These are phyloP conservation scores for Orientallactaga sibirica DNA, from an alignment of 2,797 vertebrate genomes.

Conservation along the genomic window DNA sequence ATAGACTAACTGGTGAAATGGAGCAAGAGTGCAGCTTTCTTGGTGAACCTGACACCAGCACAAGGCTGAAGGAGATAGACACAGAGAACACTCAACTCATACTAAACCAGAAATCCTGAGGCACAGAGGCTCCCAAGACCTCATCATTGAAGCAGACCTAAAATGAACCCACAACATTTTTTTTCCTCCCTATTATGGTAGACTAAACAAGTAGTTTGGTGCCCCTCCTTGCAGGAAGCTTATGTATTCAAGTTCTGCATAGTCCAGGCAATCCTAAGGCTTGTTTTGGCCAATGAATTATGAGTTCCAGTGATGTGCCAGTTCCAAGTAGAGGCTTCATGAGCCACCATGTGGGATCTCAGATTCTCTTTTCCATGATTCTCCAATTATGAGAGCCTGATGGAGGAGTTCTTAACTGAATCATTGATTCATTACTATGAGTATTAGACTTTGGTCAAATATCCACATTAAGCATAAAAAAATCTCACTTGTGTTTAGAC, in stretches of 20 bases:
- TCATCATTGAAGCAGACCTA: too few species aligned
- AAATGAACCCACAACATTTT: neutral
- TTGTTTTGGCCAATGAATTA: neutral
- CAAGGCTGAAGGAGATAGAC: too few species aligned
- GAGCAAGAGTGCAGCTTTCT: too few species aligned
- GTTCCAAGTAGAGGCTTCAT: neutral
- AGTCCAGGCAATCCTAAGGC: neutral
- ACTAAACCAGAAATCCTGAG: too few species aligned
- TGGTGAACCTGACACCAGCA: too few species aligned
- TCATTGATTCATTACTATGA: neutral
- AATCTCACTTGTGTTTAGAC: conserved; percentile 31
- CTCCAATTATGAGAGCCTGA: neutral
- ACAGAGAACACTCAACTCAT: too few species aligned
- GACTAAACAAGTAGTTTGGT: neutral
- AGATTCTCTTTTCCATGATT: neutral
- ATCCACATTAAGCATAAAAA: neutral
- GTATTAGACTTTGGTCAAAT: neutral
- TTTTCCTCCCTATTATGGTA: neutral
- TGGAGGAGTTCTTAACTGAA: neutral
- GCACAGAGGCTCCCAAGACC: too few species aligned
- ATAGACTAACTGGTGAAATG: too few species aligned
- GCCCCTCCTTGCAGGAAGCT: neutral
- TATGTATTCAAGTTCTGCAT: neutral
- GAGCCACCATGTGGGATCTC: neutral
- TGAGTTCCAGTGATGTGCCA: neutral